phyloP scores from a whole-genome alignment of 2,888 invertebrate genomes.

The Drosophila gaucha region DNA sequence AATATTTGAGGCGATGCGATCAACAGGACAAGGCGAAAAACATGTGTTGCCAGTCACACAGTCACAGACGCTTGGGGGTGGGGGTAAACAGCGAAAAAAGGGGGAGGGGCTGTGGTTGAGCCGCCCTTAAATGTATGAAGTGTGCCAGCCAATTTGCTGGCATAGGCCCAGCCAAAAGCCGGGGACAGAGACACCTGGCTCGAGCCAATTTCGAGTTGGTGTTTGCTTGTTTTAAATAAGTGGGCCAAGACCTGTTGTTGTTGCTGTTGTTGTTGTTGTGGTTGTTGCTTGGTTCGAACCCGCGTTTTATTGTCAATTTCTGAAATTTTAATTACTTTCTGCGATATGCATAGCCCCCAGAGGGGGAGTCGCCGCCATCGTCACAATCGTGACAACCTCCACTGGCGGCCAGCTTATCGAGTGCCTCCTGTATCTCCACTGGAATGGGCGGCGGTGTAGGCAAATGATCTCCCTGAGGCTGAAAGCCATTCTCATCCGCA shows the following conservation, averaged over 20 bases:
- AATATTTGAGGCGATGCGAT: constrained; percentile 58
- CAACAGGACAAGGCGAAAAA: constrained; percentile 82
- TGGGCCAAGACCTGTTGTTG: constrained; percentile 44
- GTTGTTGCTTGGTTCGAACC: not conserved
- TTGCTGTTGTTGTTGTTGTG: not conserved
- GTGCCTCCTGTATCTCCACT: constrained; percentile 87
- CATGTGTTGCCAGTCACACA: constrained; percentile 85
- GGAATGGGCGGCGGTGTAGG: constrained; percentile 94
- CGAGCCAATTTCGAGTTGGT: constrained; percentile 75
- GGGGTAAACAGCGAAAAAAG: constrained; percentile 4
- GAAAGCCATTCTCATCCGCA: constrained; percentile 90
- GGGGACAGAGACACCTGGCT: constrained; percentile 17
- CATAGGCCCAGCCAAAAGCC: not conserved
- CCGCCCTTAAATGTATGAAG: constrained; percentile 20
- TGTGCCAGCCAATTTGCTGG: constrained; percentile 25
- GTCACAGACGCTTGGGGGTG: constrained; percentile 46
- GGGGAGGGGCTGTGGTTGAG: not conserved
- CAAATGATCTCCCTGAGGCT: constrained; percentile 88
- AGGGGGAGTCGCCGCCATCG: constrained; percentile 36
- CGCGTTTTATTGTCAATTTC: constrained; percentile 17
- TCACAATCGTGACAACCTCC: constrained; percentile 82
- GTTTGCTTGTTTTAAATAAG: constrained; percentile 79
- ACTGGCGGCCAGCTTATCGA: constrained; percentile 81
- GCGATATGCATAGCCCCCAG: constrained; percentile 64
- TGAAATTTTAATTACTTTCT: constrained; percentile 27